Conservation (phyloP, 2,113 vertebrate species). For the Raja brachyura region DNA sequence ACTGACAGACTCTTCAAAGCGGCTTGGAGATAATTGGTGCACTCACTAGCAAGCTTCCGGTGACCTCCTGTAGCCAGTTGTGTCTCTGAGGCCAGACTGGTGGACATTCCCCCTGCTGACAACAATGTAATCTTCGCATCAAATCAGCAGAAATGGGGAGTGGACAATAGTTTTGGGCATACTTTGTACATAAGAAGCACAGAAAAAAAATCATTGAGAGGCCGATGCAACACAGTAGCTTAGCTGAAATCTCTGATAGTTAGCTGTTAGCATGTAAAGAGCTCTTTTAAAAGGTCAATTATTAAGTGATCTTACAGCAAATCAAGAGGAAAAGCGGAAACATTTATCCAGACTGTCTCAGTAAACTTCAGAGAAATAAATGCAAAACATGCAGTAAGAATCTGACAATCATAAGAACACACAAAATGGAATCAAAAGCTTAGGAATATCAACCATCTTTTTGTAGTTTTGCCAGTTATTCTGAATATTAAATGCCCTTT, state of each 20-base stretch:
- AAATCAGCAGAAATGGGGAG: not conserved
- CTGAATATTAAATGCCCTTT: not conserved
- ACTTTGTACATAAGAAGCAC: not conserved
- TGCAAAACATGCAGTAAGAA: not conserved
- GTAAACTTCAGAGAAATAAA: not conserved
- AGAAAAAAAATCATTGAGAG: not conserved
- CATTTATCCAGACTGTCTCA: not conserved
- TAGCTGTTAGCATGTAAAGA: not conserved
- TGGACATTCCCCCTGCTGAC: conserved; percentile 29
- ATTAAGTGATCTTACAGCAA: not conserved
- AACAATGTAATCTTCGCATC: not conserved
- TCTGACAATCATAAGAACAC: not conserved
- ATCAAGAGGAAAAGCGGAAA: not conserved
- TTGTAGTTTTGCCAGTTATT: not conserved
- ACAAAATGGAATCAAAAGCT: not conserved
- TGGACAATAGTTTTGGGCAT: not conserved
- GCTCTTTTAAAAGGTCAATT: not conserved
- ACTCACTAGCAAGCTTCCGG: not conserved
- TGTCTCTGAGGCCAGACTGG: conserved; percentile 14
- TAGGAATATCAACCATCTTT: not conserved
- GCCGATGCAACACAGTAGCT: not conserved
- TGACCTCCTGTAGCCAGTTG: conserved; percentile 1
- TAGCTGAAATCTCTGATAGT: not conserved
- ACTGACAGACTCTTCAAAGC: conserved; percentile 14
- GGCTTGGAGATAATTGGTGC: conserved; percentile 11